Conservation (phyloP, 2,888 invertebrate species). For the Microctonus brassicae region DNA sequence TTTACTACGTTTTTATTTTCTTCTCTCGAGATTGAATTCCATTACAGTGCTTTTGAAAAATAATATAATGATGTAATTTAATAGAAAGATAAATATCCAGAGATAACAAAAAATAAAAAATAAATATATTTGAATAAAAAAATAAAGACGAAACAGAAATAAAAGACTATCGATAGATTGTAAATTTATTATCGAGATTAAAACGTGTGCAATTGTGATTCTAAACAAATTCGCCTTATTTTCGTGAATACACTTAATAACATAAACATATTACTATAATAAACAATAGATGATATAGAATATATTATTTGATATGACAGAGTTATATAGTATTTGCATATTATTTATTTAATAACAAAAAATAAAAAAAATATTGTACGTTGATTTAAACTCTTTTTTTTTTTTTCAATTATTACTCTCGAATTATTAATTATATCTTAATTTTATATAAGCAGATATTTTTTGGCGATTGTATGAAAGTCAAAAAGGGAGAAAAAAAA, state of each 20-base stretch:
- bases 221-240: constrained; percentile 25
- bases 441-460: not conserved
- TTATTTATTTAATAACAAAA: constrained; percentile 62
- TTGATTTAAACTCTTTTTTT: not conserved
- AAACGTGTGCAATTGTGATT: constrained; percentile 25
- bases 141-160: not conserved
- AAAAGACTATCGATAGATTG: not conserved
- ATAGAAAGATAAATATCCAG: not conserved
- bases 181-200: not conserved
- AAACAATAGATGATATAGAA: constrained; percentile 24
- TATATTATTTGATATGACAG: constrained; percentile 30
- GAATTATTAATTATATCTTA: constrained; percentile 1
- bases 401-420: not conserved
- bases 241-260: constrained; percentile 33
- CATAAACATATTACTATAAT: constrained; percentile 20
- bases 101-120: not conserved
- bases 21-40: not conserved
- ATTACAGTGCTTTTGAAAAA: not conserved
- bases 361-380: constrained; percentile 31
- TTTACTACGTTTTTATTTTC: not conserved
- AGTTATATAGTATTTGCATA: constrained; percentile 49
- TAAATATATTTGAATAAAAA: not conserved
- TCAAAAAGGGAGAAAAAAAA: not conserved
- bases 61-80: not conserved
- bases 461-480: not conserved